Percentiles rank a stretch among this genome's conserved stretches.
Evolutionary conservation across 2,113 vertebrate species (phyloP).

Genomic region (Saccopteryx bilineata): DNA sequence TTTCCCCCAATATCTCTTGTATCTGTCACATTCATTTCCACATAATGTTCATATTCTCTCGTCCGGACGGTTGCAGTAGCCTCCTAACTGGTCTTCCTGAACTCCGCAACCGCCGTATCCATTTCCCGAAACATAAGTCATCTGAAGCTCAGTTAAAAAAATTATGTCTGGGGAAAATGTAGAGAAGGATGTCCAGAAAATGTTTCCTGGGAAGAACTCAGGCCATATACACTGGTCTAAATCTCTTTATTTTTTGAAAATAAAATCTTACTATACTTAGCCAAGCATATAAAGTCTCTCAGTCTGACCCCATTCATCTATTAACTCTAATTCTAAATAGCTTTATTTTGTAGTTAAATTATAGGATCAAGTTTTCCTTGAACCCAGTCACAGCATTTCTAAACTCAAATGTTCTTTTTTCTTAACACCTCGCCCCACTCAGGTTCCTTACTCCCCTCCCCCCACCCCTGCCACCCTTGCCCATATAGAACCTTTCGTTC

Average conservation of each 20-base stretch:
- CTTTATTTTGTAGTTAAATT: slow-evolving; percentile 60
- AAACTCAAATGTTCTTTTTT: neutral
- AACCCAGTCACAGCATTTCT: neutral
- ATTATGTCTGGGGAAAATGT: neutral
- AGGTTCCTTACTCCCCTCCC: neutral
- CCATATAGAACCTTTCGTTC: neutral
- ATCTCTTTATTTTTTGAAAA: slow-evolving; percentile 41
- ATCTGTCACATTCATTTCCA: neutral
- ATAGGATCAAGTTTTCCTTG: neutral
- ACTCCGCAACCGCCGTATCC: neutral
- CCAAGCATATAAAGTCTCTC: neutral
- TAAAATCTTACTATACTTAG: slow-evolving; percentile 28
- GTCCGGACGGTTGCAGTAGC: neutral
- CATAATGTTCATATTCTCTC: neutral
- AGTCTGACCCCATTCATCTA: slow-evolving; percentile 32
- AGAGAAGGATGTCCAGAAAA: neutral
- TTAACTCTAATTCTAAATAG: neutral
- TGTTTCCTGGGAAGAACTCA: neutral
- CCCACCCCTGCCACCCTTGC: too few species aligned
- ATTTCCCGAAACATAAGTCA: neutral
- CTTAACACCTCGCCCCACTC: neutral
- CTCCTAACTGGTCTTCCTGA: neutral
- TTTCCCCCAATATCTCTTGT: neutral
- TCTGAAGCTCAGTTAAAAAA: neutral
- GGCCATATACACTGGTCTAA: neutral